These are phyloP conservation scores for Platerodrilus igneus DNA, from an alignment of 2,888 invertebrate genomes.

Conservation along the genomic window DNA sequence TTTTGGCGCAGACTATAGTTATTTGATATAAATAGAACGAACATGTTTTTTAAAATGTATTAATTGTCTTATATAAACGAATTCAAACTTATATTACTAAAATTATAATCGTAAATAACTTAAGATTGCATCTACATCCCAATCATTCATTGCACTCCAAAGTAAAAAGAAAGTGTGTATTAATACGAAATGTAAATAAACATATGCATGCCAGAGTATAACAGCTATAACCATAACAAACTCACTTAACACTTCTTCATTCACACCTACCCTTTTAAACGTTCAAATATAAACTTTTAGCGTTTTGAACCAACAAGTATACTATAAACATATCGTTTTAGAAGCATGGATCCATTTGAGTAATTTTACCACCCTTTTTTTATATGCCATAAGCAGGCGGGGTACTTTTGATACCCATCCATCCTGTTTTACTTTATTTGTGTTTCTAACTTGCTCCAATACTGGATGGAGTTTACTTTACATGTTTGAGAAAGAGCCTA, in stretches of 20 bases:
- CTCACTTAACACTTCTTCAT: slow-evolving; percentile 17
- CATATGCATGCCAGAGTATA: too few relatives aligned
- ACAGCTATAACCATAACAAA: slow-evolving; percentile 17
- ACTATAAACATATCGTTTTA: slow-evolving; percentile 20
- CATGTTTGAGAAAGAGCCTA: slow-evolving; percentile 15
- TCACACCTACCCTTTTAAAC: slow-evolving; percentile 19
- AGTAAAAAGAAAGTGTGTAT: too few relatives aligned
- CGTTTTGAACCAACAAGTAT: slow-evolving; percentile 11
- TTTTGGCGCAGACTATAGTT: too few relatives aligned
- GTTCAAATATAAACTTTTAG: slow-evolving; percentile 21
- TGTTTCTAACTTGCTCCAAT: slow-evolving; percentile 17
- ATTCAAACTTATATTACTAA: too few relatives aligned
- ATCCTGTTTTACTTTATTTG: slow-evolving; percentile 19
- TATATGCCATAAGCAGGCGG: slow-evolving; percentile 11
- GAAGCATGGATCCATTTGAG: slow-evolving; percentile 16
- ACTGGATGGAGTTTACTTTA: slow-evolving; percentile 17
- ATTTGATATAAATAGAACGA: too few relatives aligned
- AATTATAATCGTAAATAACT: too few relatives aligned
- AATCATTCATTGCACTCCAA: too few relatives aligned
- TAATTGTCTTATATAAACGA: too few relatives aligned
- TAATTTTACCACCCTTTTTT: slow-evolving; percentile 17
- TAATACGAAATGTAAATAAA: too few relatives aligned
- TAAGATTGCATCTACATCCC: too few relatives aligned
- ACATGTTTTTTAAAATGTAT: too few relatives aligned
- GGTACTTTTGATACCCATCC: slow-evolving; percentile 17